These are phyloP conservation scores for Pristionchus fissidentatus DNA, from an alignment of 2,888 invertebrate genomes.

Conservation along the genomic window DNA sequence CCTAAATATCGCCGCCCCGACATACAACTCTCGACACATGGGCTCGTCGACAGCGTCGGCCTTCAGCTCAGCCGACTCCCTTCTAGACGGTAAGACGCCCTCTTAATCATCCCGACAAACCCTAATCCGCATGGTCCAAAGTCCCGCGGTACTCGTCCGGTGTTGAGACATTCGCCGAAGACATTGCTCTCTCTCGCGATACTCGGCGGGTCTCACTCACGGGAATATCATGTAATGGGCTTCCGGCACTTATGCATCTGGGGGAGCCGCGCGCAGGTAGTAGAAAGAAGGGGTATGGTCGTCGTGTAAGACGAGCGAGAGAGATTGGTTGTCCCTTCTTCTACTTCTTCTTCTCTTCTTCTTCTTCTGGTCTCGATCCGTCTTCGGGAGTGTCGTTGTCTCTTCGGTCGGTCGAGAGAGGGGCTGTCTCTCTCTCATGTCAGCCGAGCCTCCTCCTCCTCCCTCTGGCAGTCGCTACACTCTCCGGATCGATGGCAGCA, in stretches of 20 bases:
- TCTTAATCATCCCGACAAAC: no score
- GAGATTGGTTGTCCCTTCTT: background rate
- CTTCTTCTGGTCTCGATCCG: no score
- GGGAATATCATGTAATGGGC: slow-evolving; percentile 28
- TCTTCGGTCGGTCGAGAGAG: background rate
- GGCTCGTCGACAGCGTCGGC: background rate
- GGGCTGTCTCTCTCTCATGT: no score
- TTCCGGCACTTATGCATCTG: slow-evolving; percentile 19
- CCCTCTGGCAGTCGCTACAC: slow-evolving; percentile 2
- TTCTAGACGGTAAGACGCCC: slow-evolving; percentile 13
- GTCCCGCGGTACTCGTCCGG: no score
- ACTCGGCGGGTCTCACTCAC: no score
- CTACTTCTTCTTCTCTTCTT: background rate
- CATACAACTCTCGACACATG: background rate
- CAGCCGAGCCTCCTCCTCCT: background rate
- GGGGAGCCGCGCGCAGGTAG: background rate
- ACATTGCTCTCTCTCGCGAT: no score
- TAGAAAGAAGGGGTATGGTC: background rate
- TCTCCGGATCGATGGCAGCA: slow-evolving; percentile 43
- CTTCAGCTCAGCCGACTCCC: slow-evolving; percentile 46
- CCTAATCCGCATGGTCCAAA: no score
- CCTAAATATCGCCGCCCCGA: slow-evolving; percentile 4
- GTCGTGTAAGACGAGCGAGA: background rate
- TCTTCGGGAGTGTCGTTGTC: no score
- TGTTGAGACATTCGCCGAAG: no score